phyloP scores from a whole-genome alignment of 64 coral and sea anemone species.

The Actinia tenebrosa region DNA sequence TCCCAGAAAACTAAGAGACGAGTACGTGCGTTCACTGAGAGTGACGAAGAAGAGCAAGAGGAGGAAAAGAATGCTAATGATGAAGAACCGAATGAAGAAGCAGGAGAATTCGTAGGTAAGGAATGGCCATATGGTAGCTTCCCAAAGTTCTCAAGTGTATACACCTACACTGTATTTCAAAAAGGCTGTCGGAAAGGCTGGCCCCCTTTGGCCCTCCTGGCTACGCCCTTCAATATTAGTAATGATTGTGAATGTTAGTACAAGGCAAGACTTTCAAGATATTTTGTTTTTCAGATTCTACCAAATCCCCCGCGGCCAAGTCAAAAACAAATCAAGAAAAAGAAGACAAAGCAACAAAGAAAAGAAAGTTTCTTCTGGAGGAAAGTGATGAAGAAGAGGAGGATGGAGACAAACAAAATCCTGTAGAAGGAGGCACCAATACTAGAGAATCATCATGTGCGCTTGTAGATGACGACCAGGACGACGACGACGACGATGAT shows the following conservation, averaged over 20 bases:
- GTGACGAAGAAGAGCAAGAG: neutral
- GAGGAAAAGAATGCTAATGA: neutral
- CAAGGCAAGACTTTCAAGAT: neutral
- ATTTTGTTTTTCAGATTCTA: neutral
- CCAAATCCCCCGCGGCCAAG: neutral
- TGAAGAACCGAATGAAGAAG: neutral
- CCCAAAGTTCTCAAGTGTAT: no score
- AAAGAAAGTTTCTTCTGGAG: slow-evolving; percentile 27
- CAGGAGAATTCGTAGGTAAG: neutral
- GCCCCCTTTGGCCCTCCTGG: no score
- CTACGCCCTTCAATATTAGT: no score
- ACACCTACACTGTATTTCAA: no score
- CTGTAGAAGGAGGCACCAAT: neutral
- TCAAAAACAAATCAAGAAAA: neutral
- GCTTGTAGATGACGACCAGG: slow-evolving; percentile 1
- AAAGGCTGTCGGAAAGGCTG: no score
- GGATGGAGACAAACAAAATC: neutral
- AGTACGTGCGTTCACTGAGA: slow-evolving; percentile 33
- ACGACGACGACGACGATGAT: neutral
- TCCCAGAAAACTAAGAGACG: slow-evolving; percentile 8
- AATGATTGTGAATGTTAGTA: neutral
- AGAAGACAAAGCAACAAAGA: neutral
- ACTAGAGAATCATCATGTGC: neutral
- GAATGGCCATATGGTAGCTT: neutral
- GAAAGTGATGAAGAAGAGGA: slow-evolving; percentile 34